phyloP scores from a whole-genome alignment of 2,113 vertebrate species.

The Dasyprocta punctata region DNA sequence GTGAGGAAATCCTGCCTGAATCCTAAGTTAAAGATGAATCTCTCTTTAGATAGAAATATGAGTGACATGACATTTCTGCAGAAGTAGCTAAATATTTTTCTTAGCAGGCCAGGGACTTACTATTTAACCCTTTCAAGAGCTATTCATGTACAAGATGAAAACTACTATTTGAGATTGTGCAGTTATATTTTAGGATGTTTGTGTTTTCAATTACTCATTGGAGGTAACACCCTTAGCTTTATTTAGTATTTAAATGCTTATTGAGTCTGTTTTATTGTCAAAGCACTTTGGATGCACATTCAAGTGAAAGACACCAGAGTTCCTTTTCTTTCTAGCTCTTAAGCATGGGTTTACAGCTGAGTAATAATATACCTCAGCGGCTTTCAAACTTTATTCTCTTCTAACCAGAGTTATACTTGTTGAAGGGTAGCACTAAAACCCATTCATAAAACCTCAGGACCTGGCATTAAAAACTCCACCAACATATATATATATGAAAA shows the following conservation, averaged over 20 bases:
- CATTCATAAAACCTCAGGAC: background rate
- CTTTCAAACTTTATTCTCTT: slow-evolving; percentile 2
- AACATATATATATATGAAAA: background rate
- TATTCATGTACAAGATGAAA: background rate
- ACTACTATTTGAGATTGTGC: background rate
- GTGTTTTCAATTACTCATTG: background rate
- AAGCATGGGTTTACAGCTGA: background rate
- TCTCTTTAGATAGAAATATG: background rate
- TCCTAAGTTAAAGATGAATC: background rate
- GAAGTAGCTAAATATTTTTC: background rate
- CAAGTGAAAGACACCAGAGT: background rate
- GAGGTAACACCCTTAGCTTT: background rate
- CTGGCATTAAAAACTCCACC: background rate
- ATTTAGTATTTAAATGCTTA: background rate
- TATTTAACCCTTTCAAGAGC: background rate
- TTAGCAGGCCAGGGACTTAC: background rate
- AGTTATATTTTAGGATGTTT: background rate
- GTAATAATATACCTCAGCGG: background rate
- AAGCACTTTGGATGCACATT: background rate
- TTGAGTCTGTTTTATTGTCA: background rate
- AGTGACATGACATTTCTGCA: background rate
- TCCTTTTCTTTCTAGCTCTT: background rate
- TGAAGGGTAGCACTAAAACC: background rate
- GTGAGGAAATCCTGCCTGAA: background rate
- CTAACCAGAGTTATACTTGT: background rate